phyloP scores from a whole-genome alignment of 2,797 vertebrate genomes.

The Mionectes olivaceus region DNA sequence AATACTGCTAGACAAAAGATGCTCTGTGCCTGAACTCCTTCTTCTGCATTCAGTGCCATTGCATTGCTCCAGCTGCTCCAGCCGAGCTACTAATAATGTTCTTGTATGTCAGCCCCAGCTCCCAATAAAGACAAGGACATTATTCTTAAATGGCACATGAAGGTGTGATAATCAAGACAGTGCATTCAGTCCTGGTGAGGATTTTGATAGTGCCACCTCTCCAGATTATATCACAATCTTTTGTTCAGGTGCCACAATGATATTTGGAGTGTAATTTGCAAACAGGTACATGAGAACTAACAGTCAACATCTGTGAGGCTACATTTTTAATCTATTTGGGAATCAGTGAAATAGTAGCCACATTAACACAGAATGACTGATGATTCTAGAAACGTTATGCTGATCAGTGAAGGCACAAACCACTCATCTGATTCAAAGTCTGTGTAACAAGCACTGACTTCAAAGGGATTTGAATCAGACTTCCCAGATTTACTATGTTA shows the following conservation, averaged over 20 bases:
- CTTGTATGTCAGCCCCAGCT: conserved; percentile 17
- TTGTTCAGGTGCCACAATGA: not conserved
- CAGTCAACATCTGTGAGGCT: not conserved
- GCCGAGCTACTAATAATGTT: conserved; percentile 13
- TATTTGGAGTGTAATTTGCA: not conserved
- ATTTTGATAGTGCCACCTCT: not conserved
- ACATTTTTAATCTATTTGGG: not conserved
- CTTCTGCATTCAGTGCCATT: conserved; percentile 40
- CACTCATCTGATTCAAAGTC: not conserved
- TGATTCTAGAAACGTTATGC: not conserved
- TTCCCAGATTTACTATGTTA: not conserved
- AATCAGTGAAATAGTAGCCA: not conserved
- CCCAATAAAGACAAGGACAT: conserved; percentile 1
- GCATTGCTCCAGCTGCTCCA: conserved; percentile 6
- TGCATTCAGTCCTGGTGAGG: not conserved
- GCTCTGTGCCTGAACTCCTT: conserved; percentile 40
- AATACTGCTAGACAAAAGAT: conserved; percentile 53
- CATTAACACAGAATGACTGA: not conserved
- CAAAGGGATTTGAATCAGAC: not conserved
- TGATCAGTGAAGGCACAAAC: not conserved
- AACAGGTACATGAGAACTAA: not conserved
- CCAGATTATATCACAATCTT: not conserved
- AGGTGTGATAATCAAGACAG: conserved; percentile 3
- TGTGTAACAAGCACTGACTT: not conserved
- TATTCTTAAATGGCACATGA: not conserved